Base-by-base conservation (phyloP, 2,888 invertebrate species). In the Meiosimyza decipiens region DNA sequence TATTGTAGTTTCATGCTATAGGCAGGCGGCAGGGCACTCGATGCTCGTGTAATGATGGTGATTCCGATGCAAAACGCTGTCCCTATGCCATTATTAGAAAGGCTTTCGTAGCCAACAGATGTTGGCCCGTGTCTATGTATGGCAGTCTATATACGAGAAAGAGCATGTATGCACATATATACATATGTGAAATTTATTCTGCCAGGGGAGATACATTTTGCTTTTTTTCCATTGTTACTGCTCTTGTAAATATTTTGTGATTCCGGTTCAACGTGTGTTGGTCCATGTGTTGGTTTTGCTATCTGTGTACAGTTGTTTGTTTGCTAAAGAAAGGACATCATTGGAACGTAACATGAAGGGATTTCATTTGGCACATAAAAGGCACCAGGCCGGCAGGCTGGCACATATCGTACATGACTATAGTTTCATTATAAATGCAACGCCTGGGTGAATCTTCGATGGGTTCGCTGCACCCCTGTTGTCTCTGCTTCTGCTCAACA, bases 391-490 rank as follows among this genome's bases (percentile, higher is more conserved):
- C 54, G 28, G n/a, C 18, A 5, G 51, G 22, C 52, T 60, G 15
- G 57, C 16, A 54, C 16, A 18, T 15, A 22, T 13, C 59, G 49
- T 68, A 49, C 59, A 54, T 33, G 66, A 33, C 65, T 49, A 15
- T 47, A 47, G 62, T 60, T 72, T 72, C 72, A 72, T 72, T 72
- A 72, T 65, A 70, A 70, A 73, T 65, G 73, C 69, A 73, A 65
- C 60, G 69, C 73, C 60, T 65, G 73, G 13, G 40, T 73, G 70
- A 57, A 52, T 73, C 70, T 65, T 73, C 70, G 65, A 73, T 60
- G 69, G 60, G 51, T 62, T 60, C 47, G 66, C 16, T 54, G 11
- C 40, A 54, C 55, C n/a, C 28, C 62, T 62, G n/a, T 9, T n/a
- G 15, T 47, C 9, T 6, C 33, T 66, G 16, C 18, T 33, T 3